These are phyloP conservation scores for Peromyscus maniculatus DNA, from an alignment of 2,113 vertebrate genomes.

Conservation along the genomic window DNA sequence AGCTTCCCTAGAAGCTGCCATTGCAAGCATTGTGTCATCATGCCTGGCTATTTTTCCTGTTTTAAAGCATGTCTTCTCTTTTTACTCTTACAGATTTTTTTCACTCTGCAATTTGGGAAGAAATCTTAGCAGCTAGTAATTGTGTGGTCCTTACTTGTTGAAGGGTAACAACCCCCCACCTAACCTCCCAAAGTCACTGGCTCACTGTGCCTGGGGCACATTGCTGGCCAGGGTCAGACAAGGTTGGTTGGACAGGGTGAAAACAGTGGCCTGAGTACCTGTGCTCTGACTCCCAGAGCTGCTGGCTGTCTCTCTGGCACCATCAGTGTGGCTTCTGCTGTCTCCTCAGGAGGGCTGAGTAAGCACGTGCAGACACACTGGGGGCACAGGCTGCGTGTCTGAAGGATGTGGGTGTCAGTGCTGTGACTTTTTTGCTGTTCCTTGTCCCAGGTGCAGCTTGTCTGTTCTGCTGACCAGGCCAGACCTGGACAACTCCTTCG, in stretches of 20 bases:
- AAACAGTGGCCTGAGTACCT: background rate
- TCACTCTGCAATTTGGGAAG: background rate
- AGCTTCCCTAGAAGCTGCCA: background rate
- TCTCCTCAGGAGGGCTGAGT: background rate
- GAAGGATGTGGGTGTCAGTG: background rate
- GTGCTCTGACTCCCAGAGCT: rapidly evolving
- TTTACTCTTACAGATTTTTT: background rate
- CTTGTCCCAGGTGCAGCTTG: background rate
- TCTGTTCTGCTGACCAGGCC: background rate
- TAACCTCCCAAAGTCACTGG: rapidly evolving
- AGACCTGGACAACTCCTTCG: too few relatives aligned
- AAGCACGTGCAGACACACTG: rapidly evolving
- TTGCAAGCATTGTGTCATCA: background rate
- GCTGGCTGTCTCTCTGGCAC: background rate
- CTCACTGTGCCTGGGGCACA: rapidly evolving
- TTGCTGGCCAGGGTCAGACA: background rate
- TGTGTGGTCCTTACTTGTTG: background rate
- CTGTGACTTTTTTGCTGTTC: background rate
- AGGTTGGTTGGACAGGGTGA: background rate
- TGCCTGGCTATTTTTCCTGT: background rate
- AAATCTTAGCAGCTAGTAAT: background rate
- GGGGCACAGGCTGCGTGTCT: background rate
- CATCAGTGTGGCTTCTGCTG: background rate
- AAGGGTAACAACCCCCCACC: background rate
- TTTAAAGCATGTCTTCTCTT: background rate